phyloP scores from a whole-genome alignment of 2,113 vertebrate genomes.

The Natator depressus region DNA sequence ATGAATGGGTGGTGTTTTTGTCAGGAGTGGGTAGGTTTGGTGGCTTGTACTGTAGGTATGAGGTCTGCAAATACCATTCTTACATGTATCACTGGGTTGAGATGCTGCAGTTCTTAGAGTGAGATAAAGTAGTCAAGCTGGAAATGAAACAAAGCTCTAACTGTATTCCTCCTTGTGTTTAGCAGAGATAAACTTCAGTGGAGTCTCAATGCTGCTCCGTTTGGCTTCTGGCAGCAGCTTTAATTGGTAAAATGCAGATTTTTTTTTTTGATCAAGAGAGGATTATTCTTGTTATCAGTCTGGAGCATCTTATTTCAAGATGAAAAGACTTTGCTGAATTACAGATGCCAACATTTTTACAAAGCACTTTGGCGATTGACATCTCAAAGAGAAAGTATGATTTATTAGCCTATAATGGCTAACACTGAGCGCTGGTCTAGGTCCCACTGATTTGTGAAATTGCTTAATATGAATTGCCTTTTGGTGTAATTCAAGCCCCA shows the following conservation, averaged over 20 bases:
- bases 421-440: conserved; percentile 89
- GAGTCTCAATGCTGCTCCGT: conserved; percentile 82
- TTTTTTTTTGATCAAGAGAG: conserved; percentile 95
- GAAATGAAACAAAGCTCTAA: conserved; percentile 81
- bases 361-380: conserved; percentile 92
- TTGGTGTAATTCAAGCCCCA: conserved; percentile 74
- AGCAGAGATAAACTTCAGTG: conserved; percentile 89
- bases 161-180: conserved; percentile 87
- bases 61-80: conserved; percentile 53
- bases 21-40: conserved; percentile 35
- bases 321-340: conserved; percentile 97
- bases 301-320: conserved; percentile 96
- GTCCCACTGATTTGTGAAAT: conserved; percentile 92
- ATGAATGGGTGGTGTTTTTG: conserved; percentile 54
- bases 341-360: conserved; percentile 92
- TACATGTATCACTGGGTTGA: conserved; percentile 61
- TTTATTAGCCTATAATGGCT: conserved; percentile 97
- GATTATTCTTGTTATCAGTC: conserved; percentile 98
- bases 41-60: conserved; percentile 65
- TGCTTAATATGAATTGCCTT: conserved; percentile 89
- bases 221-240: conserved; percentile 91
- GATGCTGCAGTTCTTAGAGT: conserved; percentile 72
- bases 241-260: conserved; percentile 99
- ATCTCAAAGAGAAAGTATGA: conserved; percentile 96
- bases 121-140: conserved; percentile 82